Base-by-base conservation (phyloP, 2,797 vertebrate species). In the Trachurus trachurus region DNA sequence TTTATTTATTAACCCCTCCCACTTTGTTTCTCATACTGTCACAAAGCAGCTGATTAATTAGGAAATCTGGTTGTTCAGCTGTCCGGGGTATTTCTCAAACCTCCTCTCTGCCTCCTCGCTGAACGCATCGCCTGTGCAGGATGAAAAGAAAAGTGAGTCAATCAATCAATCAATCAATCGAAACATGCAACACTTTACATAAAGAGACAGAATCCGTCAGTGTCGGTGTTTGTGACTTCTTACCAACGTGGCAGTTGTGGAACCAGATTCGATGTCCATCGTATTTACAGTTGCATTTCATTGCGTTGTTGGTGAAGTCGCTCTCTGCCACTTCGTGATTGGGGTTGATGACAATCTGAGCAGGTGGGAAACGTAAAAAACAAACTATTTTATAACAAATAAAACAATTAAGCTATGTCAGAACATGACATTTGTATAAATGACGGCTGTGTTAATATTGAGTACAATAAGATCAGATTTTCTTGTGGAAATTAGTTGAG, bases 241-340 rank as follows among this genome's bases (percentile, higher is more conserved):
- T 86, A 99, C 98, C 97, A 0, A 95, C 95, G 81, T 99, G 98
- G 82, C 98, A 99, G 95, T 96, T 97, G 83, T 99, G 98, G 85
- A 99, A 92, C 98, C 98, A 99, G 93, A 99, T 96, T 60, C 98
- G 96, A 60, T 99, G 96, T 4, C 98, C 98, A 0, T 99, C 98
- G 0, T 99, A 99, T 89, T 99, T 99, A 94, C 98, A 99, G 96
- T 97, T 99, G 83, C 98, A 99, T 79, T 97, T 99, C 98, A 99
- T 99, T 80, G 96, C 98, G 0, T 99, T 99, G 92, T 99, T 99
- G 91, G 96, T 98, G 92, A 98, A 99, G 91, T 99, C 98, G 1
- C 97, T 99, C 89, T 99, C 98, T 0, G 98, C 96, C 80, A 99
- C 98, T 87, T 99, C 98, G 0, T 94, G 95, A 69, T 98, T 97